Percentiles rank a stretch among this genome's conserved stretches.
These are phyloP conservation scores for western clawed frog (Xenopus tropicalis) DNA, from an alignment of 2,113 vertebrate species.

Conservation along the genomic window DNA sequence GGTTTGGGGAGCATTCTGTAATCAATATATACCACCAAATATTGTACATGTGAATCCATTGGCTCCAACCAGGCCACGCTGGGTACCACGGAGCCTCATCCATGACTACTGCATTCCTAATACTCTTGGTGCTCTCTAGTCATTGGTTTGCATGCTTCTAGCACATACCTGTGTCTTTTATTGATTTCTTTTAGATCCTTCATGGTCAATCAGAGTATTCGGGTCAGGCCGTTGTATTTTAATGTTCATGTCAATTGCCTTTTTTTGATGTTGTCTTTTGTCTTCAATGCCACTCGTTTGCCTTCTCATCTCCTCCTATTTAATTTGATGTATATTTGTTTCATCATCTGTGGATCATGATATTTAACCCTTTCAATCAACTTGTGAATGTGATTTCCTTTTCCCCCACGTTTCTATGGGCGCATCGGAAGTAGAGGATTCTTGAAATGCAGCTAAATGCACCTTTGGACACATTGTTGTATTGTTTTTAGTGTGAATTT, in stretches of 20 bases:
- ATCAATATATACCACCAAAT: background rate
- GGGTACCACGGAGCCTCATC: too few relatives aligned
- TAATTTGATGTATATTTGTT: background rate
- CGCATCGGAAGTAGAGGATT: conserved; percentile 5
- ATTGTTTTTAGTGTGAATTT: background rate
- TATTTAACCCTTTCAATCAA: background rate
- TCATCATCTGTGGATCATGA: conserved; percentile 8
- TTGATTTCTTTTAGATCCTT: conserved; percentile 22
- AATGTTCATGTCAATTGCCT: conserved; percentile 17
- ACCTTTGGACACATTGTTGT: background rate
- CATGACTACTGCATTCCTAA: background rate
- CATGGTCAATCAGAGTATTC: background rate
- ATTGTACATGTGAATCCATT: background rate
- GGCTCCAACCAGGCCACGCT: too few relatives aligned
- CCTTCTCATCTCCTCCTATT: conserved; percentile 13
- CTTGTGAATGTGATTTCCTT: conserved; percentile 22
- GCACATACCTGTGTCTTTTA: conserved; percentile 24
- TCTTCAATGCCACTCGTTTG: background rate
- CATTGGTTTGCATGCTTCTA: conserved; percentile 21
- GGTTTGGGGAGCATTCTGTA: background rate
- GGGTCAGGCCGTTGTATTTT: conserved; percentile 2
- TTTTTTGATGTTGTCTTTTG: conserved; percentile 12
- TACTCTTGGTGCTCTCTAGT: background rate
- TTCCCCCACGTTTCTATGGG: background rate
- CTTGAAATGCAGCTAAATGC: conserved; percentile 19